A percentile compares a stretch with the other conserved stretches of the same genome.
These are phyloP conservation scores for Lagopus leucura DNA, from an alignment of 2,113 vertebrate genomes.

Conservation along the genomic window DNA sequence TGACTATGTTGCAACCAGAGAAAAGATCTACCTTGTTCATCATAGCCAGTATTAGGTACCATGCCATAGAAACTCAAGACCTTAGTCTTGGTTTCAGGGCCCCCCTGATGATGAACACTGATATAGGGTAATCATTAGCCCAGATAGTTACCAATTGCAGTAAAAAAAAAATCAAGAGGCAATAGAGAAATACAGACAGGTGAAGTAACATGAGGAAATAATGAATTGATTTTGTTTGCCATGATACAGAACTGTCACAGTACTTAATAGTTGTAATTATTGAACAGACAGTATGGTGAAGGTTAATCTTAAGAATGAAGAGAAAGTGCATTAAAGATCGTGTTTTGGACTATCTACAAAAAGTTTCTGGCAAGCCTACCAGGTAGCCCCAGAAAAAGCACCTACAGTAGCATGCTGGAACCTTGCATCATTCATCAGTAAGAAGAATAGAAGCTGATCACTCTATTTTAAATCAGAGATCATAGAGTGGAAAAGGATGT, in stretches of 20 bases:
- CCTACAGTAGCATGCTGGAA: neutral
- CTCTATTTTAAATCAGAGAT: neutral
- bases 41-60: neutral
- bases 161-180: neutral
- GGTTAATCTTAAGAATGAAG: neutral
- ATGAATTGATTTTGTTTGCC: neutral
- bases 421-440: neutral
- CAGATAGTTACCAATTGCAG: neutral
- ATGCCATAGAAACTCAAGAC: neutral
- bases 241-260: neutral
- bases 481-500: neutral
- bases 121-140: neutral
- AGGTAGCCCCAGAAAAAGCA: neutral
- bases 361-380: neutral
- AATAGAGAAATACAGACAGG: neutral
- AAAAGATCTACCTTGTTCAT: neutral
- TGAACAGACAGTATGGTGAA: neutral
- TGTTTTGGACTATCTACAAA: neutral
- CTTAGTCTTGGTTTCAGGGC: neutral
- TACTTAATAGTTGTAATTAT: neutral
- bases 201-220: neutral
- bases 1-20: neutral
- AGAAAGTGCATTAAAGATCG: neutral
- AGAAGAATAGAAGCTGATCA: slow-evolving; percentile 25
- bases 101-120: neutral